Evolutionary conservation across 37 sponge, comb jelly and placozoan species (phyloP).

Genomic region (Aphrocallistes beatrix): DNA sequence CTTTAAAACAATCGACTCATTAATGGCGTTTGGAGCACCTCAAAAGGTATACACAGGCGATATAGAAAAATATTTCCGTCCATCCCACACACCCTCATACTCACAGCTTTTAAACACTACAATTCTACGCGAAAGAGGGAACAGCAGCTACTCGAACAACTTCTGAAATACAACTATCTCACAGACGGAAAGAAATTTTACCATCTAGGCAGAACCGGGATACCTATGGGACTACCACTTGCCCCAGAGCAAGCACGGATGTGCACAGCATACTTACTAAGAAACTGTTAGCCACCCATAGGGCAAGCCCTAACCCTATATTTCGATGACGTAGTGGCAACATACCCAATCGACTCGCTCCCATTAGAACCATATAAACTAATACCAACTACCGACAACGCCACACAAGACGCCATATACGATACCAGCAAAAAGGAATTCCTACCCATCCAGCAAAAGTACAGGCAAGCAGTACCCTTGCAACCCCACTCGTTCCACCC

Average conservation of each 20-base stretch:
- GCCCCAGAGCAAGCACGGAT: neutral
- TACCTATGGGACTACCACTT: neutral
- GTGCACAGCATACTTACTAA: neutral
- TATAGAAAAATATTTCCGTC: neutral
- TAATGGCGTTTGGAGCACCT: neutral
- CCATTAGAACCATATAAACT: neutral
- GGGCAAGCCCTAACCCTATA: neutral
- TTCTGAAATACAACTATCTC: neutral
- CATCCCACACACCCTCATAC: neutral
- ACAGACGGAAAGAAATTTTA: neutral
- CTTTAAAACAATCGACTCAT: neutral
- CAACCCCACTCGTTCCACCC: neutral
- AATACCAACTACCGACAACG: neutral
- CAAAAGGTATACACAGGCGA: neutral
- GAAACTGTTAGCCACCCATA: too few relatives aligned
- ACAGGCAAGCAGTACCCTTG: slow-evolving; percentile 3
- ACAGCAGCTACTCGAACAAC: neutral
- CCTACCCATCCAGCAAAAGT: neutral
- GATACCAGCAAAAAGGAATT: neutral
- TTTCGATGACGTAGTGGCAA: neutral
- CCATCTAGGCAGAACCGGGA: neutral
- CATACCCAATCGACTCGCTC: neutral
- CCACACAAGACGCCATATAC: neutral
- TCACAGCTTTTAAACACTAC: neutral
- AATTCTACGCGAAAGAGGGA: neutral